Conservation (phyloP, 1,140 invertebrate genomes). For the Lerema accius region DNA sequence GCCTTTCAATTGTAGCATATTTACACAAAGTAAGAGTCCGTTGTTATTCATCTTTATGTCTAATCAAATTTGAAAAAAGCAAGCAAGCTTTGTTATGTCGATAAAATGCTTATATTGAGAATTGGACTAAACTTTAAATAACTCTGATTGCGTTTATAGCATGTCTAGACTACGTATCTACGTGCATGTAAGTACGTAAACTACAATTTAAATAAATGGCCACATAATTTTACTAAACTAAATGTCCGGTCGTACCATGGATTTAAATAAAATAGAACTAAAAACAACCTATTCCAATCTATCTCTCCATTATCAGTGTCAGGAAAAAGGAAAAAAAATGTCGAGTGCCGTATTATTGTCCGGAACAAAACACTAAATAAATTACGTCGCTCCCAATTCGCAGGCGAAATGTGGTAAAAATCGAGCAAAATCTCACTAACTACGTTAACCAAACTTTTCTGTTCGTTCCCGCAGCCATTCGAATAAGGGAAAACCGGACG, state of each 20-base stretch:
- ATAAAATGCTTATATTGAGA: no score
- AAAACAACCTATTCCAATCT: background rate
- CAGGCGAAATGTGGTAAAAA: constrained; percentile 34
- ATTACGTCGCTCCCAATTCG: constrained; percentile 38
- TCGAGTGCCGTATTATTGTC: constrained; percentile 29
- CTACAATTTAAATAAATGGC: no score
- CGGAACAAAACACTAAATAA: constrained; percentile 39
- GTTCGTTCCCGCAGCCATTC: constrained; percentile 23
- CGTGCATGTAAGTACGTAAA: no score
- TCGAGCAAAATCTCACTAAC: constrained; percentile 36
- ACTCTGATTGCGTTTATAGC: no score
- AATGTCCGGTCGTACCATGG: background rate
- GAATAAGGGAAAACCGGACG: constrained; percentile 2
- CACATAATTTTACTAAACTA: no score
- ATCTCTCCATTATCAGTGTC: constrained; percentile 25
- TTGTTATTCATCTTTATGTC: no score
- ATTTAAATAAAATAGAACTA: background rate
- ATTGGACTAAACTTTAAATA: no score
- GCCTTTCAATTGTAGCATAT: no score
- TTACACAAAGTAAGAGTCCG: no score
- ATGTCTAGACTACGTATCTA: no score
- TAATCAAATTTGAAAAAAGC: no score
- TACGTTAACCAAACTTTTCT: constrained; percentile 36
- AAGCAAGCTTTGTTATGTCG: no score
- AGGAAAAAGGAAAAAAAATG: constrained; percentile 9